Evolutionary conservation across 2,888 invertebrate genomes (phyloP), one percentile per base, ranked within the genome.

Genomic region (Achlya flavicornis): DNA sequence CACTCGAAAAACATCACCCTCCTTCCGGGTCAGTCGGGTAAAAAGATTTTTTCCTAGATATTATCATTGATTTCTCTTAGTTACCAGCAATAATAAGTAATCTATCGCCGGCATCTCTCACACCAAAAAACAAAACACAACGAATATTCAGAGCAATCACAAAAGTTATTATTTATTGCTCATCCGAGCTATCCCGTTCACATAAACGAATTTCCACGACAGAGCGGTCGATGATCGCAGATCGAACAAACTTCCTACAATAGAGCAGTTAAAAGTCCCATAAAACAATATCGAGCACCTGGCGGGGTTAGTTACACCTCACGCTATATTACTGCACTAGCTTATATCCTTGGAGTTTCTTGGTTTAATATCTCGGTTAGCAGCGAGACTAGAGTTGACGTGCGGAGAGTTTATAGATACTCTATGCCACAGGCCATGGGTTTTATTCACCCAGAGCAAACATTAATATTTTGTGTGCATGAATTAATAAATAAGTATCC

Each of bases 251-350:
- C 41, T 60, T 60, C 12, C 12, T 26, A 41, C 41, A 60, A 43
- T 41, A 41, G 6, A 35, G n/a, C 60, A 60, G 60, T 41, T 60
- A 60, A 60, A 71, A 80, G 73, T 74, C 65, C 70, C 71, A 76
- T 84, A 83, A 81, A 83, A 77, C 76, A 76, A 78, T 77, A 79
- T 80, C 71, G 72, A 71, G 65, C 82, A 83, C 80, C 83, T 83
- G 79, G 68, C 66, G 58, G 63, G 65, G 32, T n/a, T 19, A 12
- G 53, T 33, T 53, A 53, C 53, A 19, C 53, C 53, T 19, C 53
- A 53, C 53, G 53, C 19, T 19, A 53, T 16, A 19, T 19, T 53
- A 19, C n/a, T 46, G 46, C 46, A 61, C 43, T 43, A 53, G 59
- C 57, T 53, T 19, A 19, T 53, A 19, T 0, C 19, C 16, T 19